A percentile compares a stretch with the other conserved stretches of the same genome.
These are phyloP conservation scores for Acronicta leporina DNA, from an alignment of 2,888 invertebrate species.

Conservation along the genomic window DNA sequence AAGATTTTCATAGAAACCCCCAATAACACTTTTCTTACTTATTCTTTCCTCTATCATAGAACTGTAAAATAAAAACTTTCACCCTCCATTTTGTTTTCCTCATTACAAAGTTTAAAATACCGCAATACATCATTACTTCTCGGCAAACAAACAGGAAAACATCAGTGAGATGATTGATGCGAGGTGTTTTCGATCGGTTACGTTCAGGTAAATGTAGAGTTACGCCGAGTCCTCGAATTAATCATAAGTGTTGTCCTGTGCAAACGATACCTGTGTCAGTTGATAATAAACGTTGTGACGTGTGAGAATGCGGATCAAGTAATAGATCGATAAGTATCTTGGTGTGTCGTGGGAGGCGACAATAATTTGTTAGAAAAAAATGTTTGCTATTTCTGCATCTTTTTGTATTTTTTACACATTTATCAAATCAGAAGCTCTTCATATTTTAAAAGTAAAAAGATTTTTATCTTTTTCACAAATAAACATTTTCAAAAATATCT, in stretches of 20 bases:
- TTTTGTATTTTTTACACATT: too few relatives aligned
- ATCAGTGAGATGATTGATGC: constrained; percentile 41
- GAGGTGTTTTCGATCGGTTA: constrained; percentile 32
- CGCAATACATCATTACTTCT: constrained; percentile 31
- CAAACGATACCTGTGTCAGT: constrained; percentile 21
- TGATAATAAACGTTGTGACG: constrained; percentile 4
- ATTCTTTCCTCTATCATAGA: too few relatives aligned
- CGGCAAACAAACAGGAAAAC: constrained; percentile 38
- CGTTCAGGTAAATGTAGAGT: constrained; percentile 32
- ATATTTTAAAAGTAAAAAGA: too few relatives aligned
- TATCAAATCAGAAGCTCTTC: too few relatives aligned
- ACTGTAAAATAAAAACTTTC: background rate
- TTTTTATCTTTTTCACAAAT: too few relatives aligned
- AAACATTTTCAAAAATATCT: too few relatives aligned
- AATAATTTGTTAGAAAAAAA: too few relatives aligned
- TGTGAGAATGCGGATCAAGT: background rate
- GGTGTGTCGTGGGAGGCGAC: background rate
- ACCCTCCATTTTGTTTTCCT: constrained; percentile 2
- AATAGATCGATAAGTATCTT: constrained; percentile 5
- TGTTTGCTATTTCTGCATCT: too few relatives aligned
- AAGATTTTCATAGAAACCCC: too few relatives aligned
- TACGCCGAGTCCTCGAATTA: constrained; percentile 34
- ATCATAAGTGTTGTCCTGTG: constrained; percentile 39
- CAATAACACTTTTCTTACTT: too few relatives aligned
- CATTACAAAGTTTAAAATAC: constrained; percentile 20